These are phyloP conservation scores for Lycorma delicatula DNA, from an alignment of 1,140 invertebrate genomes.

Conservation along the genomic window DNA sequence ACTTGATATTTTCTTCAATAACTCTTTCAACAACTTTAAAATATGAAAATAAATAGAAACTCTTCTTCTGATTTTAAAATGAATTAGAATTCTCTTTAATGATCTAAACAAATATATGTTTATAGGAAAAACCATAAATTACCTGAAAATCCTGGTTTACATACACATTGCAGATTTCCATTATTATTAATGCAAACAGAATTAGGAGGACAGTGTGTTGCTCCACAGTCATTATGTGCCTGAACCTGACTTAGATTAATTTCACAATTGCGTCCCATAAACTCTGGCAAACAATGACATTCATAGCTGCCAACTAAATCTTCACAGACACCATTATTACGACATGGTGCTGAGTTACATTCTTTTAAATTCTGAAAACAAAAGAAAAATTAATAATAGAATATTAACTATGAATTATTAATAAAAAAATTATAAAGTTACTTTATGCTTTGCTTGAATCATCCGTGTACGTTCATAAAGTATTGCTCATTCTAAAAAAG, in stretches of 20 bases:
- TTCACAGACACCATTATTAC: conserved; percentile 66
- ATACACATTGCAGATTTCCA: conserved; percentile 75
- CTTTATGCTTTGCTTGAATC: too few species aligned
- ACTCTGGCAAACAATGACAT: conserved; percentile 71
- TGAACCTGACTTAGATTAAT: conserved; percentile 78
- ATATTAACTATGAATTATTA: too few species aligned
- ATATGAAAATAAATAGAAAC: too few species aligned
- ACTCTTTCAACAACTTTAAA: too few species aligned
- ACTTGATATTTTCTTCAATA: too few species aligned
- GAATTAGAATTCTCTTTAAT: too few species aligned
- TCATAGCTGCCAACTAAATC: conserved; percentile 55
- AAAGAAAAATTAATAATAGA: too few species aligned
- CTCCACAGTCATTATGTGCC: conserved; percentile 60
- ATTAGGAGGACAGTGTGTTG: conserved; percentile 78
- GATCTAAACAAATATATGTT: too few species aligned
- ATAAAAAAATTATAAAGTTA: too few species aligned
- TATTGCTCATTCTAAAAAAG: too few species aligned
- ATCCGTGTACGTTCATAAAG: too few species aligned
- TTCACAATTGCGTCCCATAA: conserved; percentile 66
- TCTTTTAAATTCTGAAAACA: conserved; percentile 44
- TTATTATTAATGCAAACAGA: conserved; percentile 70
- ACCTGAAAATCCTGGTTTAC: conserved; percentile 73
- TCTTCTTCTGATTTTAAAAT: too few species aligned
- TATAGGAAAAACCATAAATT: conserved; percentile 39
- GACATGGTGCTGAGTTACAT: conserved; percentile 62